Conservation (phyloP, 2,113 vertebrate species). For the Centropristis striata region DNA sequence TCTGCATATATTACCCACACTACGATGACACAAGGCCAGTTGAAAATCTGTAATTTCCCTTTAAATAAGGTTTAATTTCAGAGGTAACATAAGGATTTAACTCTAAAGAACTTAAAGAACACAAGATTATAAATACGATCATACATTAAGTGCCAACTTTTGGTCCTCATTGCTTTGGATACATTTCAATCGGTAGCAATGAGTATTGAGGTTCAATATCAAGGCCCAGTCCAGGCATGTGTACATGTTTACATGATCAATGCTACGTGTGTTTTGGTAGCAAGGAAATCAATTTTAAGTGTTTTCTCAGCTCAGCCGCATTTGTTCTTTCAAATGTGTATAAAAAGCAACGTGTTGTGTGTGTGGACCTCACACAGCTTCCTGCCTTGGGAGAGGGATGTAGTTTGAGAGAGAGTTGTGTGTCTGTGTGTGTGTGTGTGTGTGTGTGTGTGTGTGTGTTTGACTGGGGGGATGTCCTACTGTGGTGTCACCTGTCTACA, state of each 20-base stretch:
- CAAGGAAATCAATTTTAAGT: background rate
- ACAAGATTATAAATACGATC: background rate
- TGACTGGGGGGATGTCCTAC: constrained; percentile 87
- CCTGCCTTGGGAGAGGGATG: constrained; percentile 44
- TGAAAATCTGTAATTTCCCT: no score
- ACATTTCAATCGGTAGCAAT: background rate
- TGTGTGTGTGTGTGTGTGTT: constrained; percentile 56
- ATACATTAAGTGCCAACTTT: background rate
- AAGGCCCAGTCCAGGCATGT: background rate
- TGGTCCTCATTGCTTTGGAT: background rate
- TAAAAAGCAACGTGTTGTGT: constrained; percentile 22
- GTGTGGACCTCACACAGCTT: constrained; percentile 62
- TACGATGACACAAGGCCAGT: no score
- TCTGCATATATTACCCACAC: no score
- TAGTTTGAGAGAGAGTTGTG: constrained; percentile 34
- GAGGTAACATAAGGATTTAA: background rate
- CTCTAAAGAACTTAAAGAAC: background rate
- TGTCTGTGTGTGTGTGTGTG: constrained; percentile 36
- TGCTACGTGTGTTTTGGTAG: background rate
- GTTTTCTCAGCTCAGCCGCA: background rate
- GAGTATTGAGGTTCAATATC: background rate
- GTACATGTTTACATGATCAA: background rate
- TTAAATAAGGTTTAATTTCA: background rate
- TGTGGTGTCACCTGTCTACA: constrained; percentile 95
- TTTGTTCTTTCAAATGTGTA: constrained; percentile 14